A percentile compares a stretch with the other conserved stretches of the same genome.
Conservation (phyloP, 2,797 vertebrate genomes). For the Pseudopleuronectes americanus region DNA sequence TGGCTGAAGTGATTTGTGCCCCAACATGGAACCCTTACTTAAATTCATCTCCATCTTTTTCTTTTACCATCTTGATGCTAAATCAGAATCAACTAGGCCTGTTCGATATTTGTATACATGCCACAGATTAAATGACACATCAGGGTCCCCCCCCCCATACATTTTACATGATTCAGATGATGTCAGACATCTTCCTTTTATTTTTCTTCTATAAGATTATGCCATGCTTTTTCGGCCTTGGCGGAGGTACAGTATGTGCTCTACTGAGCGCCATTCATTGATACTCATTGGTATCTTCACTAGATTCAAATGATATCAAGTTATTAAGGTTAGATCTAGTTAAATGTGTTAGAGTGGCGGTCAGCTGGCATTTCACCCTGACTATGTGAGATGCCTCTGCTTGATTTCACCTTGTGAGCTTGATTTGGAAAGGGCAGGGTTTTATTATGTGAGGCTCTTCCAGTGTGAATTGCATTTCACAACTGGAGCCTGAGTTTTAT, state of each 20-base stretch:
- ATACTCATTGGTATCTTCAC: background rate
- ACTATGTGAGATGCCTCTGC: constrained; percentile 17
- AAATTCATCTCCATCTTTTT: background rate
- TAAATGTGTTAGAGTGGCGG: constrained; percentile 23
- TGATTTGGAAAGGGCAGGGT: background rate
- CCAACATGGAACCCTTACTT: no score
- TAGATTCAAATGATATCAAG: background rate
- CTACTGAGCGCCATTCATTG: background rate
- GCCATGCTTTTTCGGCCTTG: no score
- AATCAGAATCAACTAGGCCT: background rate
- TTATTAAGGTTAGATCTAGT: constrained; percentile 18
- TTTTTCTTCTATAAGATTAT: background rate
- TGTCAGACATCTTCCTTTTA: background rate
- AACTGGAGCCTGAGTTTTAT: constrained; percentile 9
- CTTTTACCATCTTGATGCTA: background rate
- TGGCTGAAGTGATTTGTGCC: no score
- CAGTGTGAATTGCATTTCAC: constrained; percentile 21
- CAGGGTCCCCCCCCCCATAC: no score
- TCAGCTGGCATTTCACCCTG: constrained; percentile 27
- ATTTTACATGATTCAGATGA: no score
- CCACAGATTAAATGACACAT: background rate
- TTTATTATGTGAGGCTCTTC: constrained; percentile 1
- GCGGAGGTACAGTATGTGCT: background rate
- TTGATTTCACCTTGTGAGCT: constrained; percentile 18
- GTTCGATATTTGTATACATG: background rate